Evolutionary conservation across 2,797 vertebrate species (phyloP).

Genomic region (Sylvia borin): DNA sequence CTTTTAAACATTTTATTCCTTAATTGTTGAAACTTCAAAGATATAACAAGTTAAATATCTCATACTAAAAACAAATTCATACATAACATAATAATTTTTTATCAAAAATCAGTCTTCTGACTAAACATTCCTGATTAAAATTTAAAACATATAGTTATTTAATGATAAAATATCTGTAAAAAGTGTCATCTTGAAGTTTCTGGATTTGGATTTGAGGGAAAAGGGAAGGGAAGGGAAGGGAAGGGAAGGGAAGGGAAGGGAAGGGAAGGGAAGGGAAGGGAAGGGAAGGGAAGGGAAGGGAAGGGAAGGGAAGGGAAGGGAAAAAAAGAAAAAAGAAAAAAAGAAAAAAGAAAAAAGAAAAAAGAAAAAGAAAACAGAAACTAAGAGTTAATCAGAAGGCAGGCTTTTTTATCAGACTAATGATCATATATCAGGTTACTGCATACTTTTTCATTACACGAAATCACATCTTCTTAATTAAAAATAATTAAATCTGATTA

Average conservation of each 20-base stretch:
- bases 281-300: too few relatives aligned
- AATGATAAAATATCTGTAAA: background rate
- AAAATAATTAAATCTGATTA: background rate
- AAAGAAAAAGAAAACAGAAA: accelerated
- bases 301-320: too few relatives aligned
- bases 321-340: too few relatives aligned
- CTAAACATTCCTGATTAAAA: background rate
- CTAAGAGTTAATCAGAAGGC: background rate
- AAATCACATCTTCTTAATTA: background rate
- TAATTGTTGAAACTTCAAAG: background rate
- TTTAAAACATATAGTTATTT: background rate
- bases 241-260: too few relatives aligned
- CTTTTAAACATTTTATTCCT: background rate
- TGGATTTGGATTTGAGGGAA: background rate
- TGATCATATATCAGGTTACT: background rate
- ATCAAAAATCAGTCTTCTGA: background rate
- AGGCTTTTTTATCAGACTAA: background rate
- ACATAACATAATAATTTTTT: background rate
- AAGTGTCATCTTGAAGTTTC: background rate
- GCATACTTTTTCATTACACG: background rate
- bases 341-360: too few relatives aligned
- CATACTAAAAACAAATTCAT: background rate
- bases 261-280: too few relatives aligned
- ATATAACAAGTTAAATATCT: background rate
- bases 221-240: accelerated